Evolutionary conservation across 2,113 vertebrate genomes (phyloP).

Genomic region (Mirza zaza): DNA sequence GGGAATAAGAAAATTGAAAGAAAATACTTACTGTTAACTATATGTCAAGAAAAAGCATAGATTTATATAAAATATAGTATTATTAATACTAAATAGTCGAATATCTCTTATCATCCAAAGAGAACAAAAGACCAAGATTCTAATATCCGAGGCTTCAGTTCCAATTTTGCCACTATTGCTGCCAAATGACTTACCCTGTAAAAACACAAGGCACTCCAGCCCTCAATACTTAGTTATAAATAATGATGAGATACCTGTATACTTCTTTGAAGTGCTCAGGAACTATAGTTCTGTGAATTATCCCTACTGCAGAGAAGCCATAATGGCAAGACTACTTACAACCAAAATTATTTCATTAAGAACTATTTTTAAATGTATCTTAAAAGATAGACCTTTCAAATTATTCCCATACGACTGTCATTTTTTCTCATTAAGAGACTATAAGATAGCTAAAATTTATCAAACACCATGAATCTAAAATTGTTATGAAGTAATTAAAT

Average conservation of each 20-base stretch:
- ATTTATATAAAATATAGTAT: background rate
- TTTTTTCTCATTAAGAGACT: constrained; percentile 34
- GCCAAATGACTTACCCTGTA: background rate
- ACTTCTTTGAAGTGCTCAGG: background rate
- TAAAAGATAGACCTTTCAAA: constrained; percentile 10
- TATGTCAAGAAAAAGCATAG: background rate
- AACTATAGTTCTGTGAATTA: background rate
- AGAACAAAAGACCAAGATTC: background rate
- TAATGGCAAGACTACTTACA: constrained; percentile 11
- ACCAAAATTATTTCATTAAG: constrained; percentile 43
- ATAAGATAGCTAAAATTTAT: constrained; percentile 32
- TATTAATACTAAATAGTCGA: constrained; percentile 8
- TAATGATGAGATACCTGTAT: background rate
- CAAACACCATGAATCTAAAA: background rate
- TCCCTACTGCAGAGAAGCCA: background rate
- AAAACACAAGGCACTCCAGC: background rate
- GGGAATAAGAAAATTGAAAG: background rate
- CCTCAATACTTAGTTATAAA: background rate
- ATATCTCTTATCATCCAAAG: background rate
- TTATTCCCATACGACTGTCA: background rate
- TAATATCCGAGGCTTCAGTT: background rate
- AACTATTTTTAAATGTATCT: constrained; percentile 19
- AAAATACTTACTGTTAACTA: constrained; percentile 34
- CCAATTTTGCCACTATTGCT: background rate
- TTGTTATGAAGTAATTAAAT: constrained; percentile 13